Evolutionary conservation across 1,140 invertebrate genomes (phyloP).

Genomic region (Drosophila sp.): DNA sequence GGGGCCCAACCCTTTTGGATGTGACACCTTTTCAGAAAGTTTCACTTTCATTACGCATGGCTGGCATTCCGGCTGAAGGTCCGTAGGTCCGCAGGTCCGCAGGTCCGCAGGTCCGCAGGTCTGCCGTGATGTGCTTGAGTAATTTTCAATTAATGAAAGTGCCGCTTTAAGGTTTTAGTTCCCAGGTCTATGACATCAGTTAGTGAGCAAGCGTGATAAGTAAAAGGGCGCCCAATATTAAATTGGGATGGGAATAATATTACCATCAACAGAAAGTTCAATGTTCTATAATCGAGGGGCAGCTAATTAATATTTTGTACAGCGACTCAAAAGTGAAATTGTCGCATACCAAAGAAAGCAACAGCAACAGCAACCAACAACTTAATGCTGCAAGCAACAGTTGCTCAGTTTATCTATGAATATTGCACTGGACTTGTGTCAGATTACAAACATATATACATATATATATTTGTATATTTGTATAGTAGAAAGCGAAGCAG

Average conservation of each 20-base stretch:
- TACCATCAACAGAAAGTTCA: constrained; percentile 38
- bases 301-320: constrained; percentile 71
- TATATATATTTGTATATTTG: constrained; percentile 20
- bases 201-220: constrained; percentile 24
- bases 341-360: constrained; percentile 64
- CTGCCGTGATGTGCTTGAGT: constrained; percentile 61
- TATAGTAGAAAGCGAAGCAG: constrained; percentile 68
- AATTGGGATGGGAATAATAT: constrained; percentile 40
- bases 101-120: constrained; percentile 34
- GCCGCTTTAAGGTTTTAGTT: constrained; percentile 14
- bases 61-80: constrained; percentile 19
- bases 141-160: constrained; percentile 82
- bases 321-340: constrained; percentile 79
- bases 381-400: constrained; percentile 16
- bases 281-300: constrained; percentile 51
- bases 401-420: constrained; percentile 57
- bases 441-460: constrained; percentile 34
- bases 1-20: constrained; percentile 51
- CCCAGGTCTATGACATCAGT: constrained; percentile 59
- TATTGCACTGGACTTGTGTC: constrained; percentile 57
- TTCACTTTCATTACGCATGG: constrained; percentile 74
- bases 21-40: constrained; percentile 75
- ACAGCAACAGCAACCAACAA: constrained; percentile 21
- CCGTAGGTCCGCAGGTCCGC: constrained; percentile 6
- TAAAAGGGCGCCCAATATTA: constrained; percentile 48